These are phyloP conservation scores for Drosophila serrata DNA, from an alignment of 1,140 invertebrate species.

Conservation along the genomic window DNA sequence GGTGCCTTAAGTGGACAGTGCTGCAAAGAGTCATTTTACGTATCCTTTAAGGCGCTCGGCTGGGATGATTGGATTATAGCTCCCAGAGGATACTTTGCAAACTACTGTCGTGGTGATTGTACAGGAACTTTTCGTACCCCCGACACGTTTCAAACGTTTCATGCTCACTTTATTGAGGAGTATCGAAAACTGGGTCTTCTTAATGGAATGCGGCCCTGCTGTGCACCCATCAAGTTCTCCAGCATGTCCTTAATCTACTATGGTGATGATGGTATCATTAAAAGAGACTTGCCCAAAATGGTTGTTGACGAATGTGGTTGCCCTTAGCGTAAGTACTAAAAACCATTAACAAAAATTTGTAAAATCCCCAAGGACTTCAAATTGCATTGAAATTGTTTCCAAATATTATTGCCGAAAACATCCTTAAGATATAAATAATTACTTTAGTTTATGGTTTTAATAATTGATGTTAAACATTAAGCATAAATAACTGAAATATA, in stretches of 20 bases:
- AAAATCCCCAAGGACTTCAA: neutral
- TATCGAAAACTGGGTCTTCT: slow-evolving; percentile 91
- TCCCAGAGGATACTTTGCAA: slow-evolving; percentile 95
- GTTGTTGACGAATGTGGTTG: slow-evolving; percentile 98
- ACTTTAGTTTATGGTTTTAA: neutral
- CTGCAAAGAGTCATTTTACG: slow-evolving; percentile 96
- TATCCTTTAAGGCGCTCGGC: slow-evolving; percentile 95
- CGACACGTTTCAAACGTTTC: slow-evolving; percentile 94
- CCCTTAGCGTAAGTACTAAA: slow-evolving; percentile 87
- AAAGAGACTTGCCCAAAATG: slow-evolving; percentile 97
- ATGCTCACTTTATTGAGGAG: slow-evolving; percentile 95
- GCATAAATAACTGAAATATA: too few relatives aligned
- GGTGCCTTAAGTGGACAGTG: slow-evolving; percentile 92
- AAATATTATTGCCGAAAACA: neutral
- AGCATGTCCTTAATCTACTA: slow-evolving; percentile 97
- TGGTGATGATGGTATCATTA: slow-evolving; percentile 96
- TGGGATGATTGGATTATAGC: slow-evolving; percentile 99
- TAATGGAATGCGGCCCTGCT: slow-evolving; percentile 94
- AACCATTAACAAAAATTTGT: neutral
- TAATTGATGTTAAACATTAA: too few relatives aligned
- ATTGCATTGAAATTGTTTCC: neutral
- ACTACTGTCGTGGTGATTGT: slow-evolving; percentile 96
- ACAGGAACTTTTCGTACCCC: slow-evolving; percentile 90
- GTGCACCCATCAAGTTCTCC: slow-evolving; percentile 96
- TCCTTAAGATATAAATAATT: neutral